Conservation (phyloP, 2,888 invertebrate genomes). For the Amphipyra berbera region DNA sequence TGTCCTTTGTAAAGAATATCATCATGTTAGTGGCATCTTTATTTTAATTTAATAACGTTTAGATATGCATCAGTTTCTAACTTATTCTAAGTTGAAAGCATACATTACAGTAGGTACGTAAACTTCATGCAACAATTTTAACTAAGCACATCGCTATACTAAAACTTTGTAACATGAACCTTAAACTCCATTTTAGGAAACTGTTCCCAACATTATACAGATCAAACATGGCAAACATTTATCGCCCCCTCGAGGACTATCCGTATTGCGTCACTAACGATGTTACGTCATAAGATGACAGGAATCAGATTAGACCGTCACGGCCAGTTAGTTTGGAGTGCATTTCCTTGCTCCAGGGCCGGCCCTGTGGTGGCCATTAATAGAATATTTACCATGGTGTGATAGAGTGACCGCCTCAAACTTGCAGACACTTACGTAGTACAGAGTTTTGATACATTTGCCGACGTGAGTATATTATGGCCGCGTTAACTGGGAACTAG, state of each 20-base stretch:
- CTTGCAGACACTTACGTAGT: constrained; percentile 26
- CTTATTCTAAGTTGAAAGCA: neutral
- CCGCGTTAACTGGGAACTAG: neutral
- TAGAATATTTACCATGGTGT: constrained; percentile 67
- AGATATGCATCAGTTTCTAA: neutral
- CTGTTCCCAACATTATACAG: constrained; percentile 53
- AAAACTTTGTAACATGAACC: constrained; percentile 42
- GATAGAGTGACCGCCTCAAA: constrained; percentile 45
- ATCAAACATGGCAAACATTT: constrained; percentile 61
- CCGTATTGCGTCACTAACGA: constrained; percentile 62
- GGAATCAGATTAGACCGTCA: constrained; percentile 64
- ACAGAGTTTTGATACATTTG: constrained; percentile 29
- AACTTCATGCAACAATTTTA: constrained; percentile 28
- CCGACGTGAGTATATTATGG: neutral
- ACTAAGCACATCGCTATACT: constrained; percentile 17
- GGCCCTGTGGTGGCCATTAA: constrained; percentile 55
- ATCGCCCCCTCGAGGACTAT: constrained; percentile 60
- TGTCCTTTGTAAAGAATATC: too few relatives aligned
- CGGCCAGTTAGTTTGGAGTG: constrained; percentile 67
- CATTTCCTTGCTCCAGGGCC: constrained; percentile 69
- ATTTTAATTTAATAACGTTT: neutral
- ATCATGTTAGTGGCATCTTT: neutral
- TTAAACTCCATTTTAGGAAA: constrained; percentile 43
- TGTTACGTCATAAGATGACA: constrained; percentile 65
- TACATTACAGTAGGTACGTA: neutral